Evolutionary conservation across 2,888 invertebrate species (phyloP).

Genomic region (Mesopsocus fuscifrons): DNA sequence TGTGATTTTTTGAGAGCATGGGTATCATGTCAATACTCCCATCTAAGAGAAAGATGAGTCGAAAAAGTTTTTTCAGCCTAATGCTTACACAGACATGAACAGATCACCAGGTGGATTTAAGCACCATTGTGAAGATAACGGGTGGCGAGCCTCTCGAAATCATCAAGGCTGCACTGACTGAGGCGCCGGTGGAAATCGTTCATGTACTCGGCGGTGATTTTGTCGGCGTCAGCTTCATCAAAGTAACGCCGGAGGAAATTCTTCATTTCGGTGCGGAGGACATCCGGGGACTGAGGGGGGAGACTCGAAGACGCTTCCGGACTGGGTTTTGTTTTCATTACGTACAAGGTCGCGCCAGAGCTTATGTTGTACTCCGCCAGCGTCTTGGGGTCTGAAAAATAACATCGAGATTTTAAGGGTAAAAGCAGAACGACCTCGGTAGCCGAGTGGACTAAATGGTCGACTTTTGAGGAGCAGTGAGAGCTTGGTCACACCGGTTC

Average conservation of each 20-base stretch:
- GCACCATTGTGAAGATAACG: conserved; percentile 1
- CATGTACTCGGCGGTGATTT: conserved; percentile 36
- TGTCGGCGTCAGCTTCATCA: conserved; percentile 41
- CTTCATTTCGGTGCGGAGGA: conserved; percentile 35
- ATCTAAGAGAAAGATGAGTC: too few species aligned
- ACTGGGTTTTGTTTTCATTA: conserved; percentile 44
- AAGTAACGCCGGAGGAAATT: conserved; percentile 40
- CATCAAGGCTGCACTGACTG: conserved; percentile 35
- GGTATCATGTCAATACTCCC: too few species aligned
- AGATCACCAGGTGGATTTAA: too few species aligned
- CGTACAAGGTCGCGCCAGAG: conserved; percentile 52
- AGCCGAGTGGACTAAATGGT: background rate
- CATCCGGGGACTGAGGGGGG: conserved; percentile 16
- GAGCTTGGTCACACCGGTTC: too few species aligned
- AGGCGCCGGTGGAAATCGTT: conserved; percentile 24
- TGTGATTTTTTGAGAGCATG: too few species aligned
- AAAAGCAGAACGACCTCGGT: too few species aligned
- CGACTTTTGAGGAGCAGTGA: background rate
- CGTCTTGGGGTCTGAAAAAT: conserved; percentile 39
- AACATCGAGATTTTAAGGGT: background rate
- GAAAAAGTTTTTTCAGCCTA: too few species aligned
- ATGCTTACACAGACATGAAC: too few species aligned
- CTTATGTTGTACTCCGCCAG: conserved; percentile 50
- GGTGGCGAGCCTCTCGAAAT: conserved; percentile 33
- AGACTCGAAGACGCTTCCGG: conserved; percentile 17